Percentiles rank a stretch among this genome's conserved stretches.
Evolutionary conservation across 1,140 invertebrate species (phyloP).

Genomic region (Drosophila erecta): DNA sequence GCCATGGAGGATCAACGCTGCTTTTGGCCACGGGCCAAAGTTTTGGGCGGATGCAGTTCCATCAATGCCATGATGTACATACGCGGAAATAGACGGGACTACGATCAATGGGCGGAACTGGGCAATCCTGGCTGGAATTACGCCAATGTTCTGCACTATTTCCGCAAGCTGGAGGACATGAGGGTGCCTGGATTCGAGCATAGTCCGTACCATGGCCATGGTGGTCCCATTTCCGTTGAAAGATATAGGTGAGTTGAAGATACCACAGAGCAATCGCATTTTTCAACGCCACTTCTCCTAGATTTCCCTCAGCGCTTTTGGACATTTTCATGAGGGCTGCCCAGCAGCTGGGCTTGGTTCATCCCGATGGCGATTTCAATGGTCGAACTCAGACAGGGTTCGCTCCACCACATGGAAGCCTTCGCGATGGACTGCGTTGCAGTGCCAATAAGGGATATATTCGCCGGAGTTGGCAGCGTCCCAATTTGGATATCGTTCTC

Average conservation of each 20-base stretch:
- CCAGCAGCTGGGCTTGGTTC: conserved; percentile 84
- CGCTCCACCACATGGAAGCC: conserved; percentile 89
- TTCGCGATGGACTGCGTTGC: conserved; percentile 92
- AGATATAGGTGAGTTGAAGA: conserved; percentile 85
- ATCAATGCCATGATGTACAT: conserved; percentile 96
- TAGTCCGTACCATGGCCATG: conserved; percentile 88
- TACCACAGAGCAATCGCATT: neutral
- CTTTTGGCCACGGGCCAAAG: conserved; percentile 91
- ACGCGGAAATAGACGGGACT: conserved; percentile 93
- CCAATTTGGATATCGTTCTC: conserved; percentile 90
- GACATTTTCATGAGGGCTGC: conserved; percentile 89
- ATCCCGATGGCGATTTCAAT: conserved; percentile 90
- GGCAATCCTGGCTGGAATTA: conserved; percentile 91
- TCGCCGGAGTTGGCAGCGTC: conserved; percentile 88
- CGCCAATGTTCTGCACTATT: conserved; percentile 92
- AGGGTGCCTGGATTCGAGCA: conserved; percentile 86
- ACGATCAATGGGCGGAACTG: conserved; percentile 91
- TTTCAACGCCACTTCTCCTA: neutral
- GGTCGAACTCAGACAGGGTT: conserved; percentile 91
- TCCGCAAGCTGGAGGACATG: conserved; percentile 90
- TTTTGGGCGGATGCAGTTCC: conserved; percentile 92
- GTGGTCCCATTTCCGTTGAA: conserved; percentile 89
- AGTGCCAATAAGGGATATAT: conserved; percentile 93
- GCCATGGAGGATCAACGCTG: conserved; percentile 87
- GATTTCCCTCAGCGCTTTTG: conserved; percentile 87